Evolutionary conservation across 2,113 vertebrate genomes (phyloP), one percentile per base, ranked within the genome.

Genomic region (Bambusicola thoracicus): DNA sequence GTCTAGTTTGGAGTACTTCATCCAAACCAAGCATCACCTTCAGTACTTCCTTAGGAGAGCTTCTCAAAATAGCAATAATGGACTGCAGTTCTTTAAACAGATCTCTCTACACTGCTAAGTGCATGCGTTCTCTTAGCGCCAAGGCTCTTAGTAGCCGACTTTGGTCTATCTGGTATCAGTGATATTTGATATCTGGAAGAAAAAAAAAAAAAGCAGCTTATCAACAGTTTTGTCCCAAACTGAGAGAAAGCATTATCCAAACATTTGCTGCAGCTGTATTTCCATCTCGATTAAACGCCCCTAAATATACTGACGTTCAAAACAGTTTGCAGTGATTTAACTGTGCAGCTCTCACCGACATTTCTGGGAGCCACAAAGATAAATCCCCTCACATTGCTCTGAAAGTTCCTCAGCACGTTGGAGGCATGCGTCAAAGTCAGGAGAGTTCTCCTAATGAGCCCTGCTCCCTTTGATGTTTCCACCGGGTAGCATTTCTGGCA

Each of bases 381-480:
- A 86, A 93, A 96, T 92, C 76, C 68, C 36, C 72, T 80, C 81
- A 36, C 29, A 21, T 40, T 51, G 73, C 72, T 89, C 92, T 65
- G 29, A 93, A 95, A 89, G 85, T 32, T 87, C 73, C 69, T 68
- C 81, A 65, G 68, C 90, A 25, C 19, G 66, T 84, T 95, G 69
- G 90, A 94, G 58, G 30, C 72, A 73, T 40, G 59, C 22, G 85
- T 91, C 86, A 95, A 81, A 95, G 69, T 43, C 73, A 74, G 76
- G n/a, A 84, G 43, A 87, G 84, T 65, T 89, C 93, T 88, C 73
- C 79, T 90, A 97, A 97, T 92, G 90, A 95, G 87, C 82, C 36
- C 62, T 43, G 40, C 75, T 92, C 10, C 40, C 91, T 96, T 91
- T 95, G 89, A 94, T 89, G 87, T 95, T 94, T 74, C 79, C 3